phyloP scores from a whole-genome alignment of 2,113 vertebrate species.

The Rhombomys opimus region DNA sequence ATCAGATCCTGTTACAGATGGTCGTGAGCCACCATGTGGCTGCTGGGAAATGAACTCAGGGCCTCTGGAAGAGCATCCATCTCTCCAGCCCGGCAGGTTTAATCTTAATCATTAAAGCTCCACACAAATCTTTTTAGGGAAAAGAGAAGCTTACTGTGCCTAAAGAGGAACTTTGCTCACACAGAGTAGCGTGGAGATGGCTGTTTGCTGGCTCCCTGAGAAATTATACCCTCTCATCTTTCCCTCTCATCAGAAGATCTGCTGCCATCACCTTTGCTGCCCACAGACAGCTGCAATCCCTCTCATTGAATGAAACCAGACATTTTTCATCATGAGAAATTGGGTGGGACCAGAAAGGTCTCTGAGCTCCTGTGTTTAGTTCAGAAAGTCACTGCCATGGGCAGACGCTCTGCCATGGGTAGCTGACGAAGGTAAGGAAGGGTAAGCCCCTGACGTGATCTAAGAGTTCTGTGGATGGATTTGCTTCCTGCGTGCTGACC shows the following conservation, averaged over 20 bases:
- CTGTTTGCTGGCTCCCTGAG: not conserved
- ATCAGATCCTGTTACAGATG: too few species aligned
- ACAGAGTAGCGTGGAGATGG: not conserved
- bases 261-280: not conserved
- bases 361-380: not conserved
- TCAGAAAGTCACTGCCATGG: not conserved
- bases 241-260: not conserved
- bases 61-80: too few species aligned
- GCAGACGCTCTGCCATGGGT: not conserved
- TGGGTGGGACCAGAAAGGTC: not conserved
- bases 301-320: not conserved
- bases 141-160: not conserved
- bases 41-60: too few species aligned
- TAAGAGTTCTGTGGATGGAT: not conserved
- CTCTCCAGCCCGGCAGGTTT: not conserved
- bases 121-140: not conserved
- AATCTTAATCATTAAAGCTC: not conserved
- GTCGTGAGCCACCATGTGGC: too few species aligned
- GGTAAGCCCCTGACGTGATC: not conserved
- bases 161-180: not conserved
- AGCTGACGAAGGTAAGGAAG: not conserved
- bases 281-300: not conserved
- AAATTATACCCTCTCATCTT: not conserved
- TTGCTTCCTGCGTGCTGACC: not conserved
- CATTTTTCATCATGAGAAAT: not conserved